Evolutionary conservation across 2,113 vertebrate genomes (phyloP).

Genomic region (Microcebus ravelobensis): DNA sequence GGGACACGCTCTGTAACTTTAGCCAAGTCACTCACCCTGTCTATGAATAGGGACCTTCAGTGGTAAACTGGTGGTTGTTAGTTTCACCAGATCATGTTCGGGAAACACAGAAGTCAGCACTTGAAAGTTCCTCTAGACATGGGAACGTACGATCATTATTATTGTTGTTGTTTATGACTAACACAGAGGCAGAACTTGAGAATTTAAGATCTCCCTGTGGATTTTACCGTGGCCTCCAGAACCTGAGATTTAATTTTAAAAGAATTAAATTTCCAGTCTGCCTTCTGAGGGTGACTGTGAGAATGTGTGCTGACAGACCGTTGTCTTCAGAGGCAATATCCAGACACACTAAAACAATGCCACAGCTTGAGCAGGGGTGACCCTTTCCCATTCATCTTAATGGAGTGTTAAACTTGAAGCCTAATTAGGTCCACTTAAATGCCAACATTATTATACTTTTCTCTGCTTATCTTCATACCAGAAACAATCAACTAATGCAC

Average conservation of each 20-base stretch:
- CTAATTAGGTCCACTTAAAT: constrained; percentile 76
- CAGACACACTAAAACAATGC: constrained; percentile 76
- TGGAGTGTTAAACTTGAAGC: constrained; percentile 75
- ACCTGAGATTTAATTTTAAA: constrained; percentile 77
- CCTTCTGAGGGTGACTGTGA: constrained; percentile 64
- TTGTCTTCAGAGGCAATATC: constrained; percentile 70
- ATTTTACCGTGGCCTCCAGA: constrained; percentile 69
- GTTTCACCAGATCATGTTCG: neutral
- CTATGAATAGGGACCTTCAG: neutral
- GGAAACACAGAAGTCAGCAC: neutral
- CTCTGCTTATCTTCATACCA: constrained; percentile 62
- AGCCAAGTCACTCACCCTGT: constrained; percentile 40
- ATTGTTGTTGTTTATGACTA: constrained; percentile 71
- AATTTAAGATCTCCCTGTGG: constrained; percentile 62
- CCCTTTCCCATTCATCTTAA: constrained; percentile 72
- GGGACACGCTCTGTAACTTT: neutral
- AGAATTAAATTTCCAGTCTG: constrained; percentile 71
- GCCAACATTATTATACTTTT: constrained; percentile 61
- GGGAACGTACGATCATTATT: constrained; percentile 57
- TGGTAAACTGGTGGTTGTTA: constrained; percentile 2
- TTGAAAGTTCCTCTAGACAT: constrained; percentile 20
- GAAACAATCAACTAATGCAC: constrained; percentile 72
- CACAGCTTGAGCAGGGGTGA: constrained; percentile 63
- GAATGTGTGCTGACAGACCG: constrained; percentile 5
- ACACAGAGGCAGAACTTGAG: constrained; percentile 68